phyloP scores from a whole-genome alignment of 2,888 invertebrate species.

The Dryococelus australis region DNA sequence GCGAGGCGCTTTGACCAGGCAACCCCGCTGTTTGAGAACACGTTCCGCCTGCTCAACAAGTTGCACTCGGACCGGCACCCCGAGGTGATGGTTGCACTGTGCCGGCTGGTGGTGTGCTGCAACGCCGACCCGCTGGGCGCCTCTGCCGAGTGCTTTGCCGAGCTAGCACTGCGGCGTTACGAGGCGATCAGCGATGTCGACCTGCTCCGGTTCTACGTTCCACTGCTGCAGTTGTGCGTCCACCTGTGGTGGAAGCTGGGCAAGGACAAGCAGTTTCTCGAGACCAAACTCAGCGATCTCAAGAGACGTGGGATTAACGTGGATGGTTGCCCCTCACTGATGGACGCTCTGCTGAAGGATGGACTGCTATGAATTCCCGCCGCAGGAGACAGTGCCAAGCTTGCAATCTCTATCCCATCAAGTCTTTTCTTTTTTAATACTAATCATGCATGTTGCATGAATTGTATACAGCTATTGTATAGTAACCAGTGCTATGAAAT shows the following conservation, averaged over 20 bases:
- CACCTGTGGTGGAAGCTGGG: constrained; percentile 73
- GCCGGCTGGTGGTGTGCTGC: constrained; percentile 72
- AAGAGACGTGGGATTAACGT: constrained; percentile 72
- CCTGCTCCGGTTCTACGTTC: constrained; percentile 71
- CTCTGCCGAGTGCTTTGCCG: constrained; percentile 70
- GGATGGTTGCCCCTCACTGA: constrained; percentile 66
- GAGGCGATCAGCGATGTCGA: constrained; percentile 77
- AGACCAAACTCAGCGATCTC: constrained; percentile 68
- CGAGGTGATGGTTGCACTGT: constrained; percentile 70
- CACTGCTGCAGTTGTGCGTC: constrained; percentile 71
- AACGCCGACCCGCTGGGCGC: constrained; percentile 64
- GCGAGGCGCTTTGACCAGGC: constrained; percentile 68
- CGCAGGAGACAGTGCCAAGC: too few species aligned
- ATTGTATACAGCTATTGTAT: too few species aligned
- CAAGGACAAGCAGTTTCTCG: constrained; percentile 67
- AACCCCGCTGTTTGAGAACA: constrained; percentile 70
- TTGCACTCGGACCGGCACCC: constrained; percentile 73
- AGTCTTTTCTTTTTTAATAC: too few species aligned
- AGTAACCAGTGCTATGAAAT: too few species aligned
- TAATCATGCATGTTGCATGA: too few species aligned
- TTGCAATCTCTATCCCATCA: too few species aligned
- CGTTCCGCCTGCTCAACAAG: constrained; percentile 71
- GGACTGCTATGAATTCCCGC: not conserved
- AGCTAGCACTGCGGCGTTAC: constrained; percentile 72
- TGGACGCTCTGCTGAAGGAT: constrained; percentile 64